These are phyloP conservation scores for Anthrax anthrax DNA, from an alignment of 2,888 invertebrate genomes.

Conservation along the genomic window DNA sequence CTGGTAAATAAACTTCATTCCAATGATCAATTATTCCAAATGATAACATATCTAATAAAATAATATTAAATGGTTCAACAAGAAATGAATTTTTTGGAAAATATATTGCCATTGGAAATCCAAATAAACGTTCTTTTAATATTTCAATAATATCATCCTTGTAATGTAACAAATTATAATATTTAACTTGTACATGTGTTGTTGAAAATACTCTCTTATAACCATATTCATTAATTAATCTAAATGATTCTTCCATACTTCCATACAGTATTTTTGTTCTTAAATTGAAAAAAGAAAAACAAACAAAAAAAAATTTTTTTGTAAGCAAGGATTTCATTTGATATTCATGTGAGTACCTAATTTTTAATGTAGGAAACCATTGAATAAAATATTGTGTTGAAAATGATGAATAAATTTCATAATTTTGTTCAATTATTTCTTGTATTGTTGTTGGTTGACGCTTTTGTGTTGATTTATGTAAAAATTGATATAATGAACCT, in stretches of 20 bases:
- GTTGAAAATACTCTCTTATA: not conserved
- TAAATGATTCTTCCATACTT: not conserved
- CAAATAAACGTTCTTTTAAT: not conserved
- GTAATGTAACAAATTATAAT: not conserved
- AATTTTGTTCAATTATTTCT: not conserved
- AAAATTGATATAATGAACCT: conserved; percentile 9
- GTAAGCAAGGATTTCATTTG: not conserved
- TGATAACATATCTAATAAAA: not conserved
- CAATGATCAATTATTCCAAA: not conserved
- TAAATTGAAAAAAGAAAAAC: too few relatives aligned
- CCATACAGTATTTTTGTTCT: not conserved
- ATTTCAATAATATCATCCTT: not conserved
- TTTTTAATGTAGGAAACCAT: too few relatives aligned
- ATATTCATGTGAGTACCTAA: too few relatives aligned
- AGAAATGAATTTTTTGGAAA: conserved; percentile 9
- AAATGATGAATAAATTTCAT: not conserved
- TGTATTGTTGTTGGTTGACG: not conserved
- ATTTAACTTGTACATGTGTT: not conserved
- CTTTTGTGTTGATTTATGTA: conserved; percentile 4
- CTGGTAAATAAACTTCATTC: not conserved
- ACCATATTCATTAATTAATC: not conserved
- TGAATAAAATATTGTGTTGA: not conserved
- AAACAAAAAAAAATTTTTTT: conserved; percentile 1
- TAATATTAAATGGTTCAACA: conserved; percentile 1
- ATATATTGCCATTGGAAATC: conserved; percentile 6